Conservation (phyloP, 2,113 vertebrate species). For the Sardina pilchardus region DNA sequence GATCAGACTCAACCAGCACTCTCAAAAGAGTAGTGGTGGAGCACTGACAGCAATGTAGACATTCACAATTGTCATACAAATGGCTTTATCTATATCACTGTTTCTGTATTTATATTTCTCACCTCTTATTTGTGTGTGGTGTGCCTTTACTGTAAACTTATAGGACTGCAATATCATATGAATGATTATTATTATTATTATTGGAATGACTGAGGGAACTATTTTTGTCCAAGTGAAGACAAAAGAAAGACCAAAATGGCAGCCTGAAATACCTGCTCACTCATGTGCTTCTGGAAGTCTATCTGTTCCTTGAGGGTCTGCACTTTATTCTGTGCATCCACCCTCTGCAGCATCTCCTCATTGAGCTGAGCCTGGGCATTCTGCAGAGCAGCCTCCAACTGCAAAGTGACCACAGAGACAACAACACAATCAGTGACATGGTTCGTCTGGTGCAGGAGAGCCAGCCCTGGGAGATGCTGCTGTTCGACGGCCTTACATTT, state of each 20-base stretch:
- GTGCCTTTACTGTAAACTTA: not conserved
- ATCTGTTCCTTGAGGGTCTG: constrained; percentile 79
- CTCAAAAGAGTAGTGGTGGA: too few relatives aligned
- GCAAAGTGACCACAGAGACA: constrained; percentile 18
- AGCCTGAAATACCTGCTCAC: constrained; percentile 69
- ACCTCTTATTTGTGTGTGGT: not conserved
- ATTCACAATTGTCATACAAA: not conserved
- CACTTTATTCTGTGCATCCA: constrained; percentile 77
- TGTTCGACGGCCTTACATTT: constrained; percentile 67
- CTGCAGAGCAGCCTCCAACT: constrained; percentile 64
- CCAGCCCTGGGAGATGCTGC: not conserved
- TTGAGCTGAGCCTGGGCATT: constrained; percentile 74
- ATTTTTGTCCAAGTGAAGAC: not conserved
- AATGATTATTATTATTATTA: too few relatives aligned
- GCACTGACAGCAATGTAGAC: not conserved
- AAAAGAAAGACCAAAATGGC: not conserved
- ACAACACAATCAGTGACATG: not conserved
- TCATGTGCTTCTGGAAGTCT: constrained; percentile 74
- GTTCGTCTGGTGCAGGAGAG: not conserved
- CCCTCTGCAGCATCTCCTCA: constrained; percentile 73
- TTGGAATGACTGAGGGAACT: too few relatives aligned
- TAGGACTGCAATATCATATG: too few relatives aligned
- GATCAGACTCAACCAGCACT: not conserved
- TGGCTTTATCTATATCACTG: not conserved
- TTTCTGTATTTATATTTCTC: not conserved